Evolutionary conservation across 2,797 vertebrate species (phyloP).

Genomic region (Coluber constrictor): DNA sequence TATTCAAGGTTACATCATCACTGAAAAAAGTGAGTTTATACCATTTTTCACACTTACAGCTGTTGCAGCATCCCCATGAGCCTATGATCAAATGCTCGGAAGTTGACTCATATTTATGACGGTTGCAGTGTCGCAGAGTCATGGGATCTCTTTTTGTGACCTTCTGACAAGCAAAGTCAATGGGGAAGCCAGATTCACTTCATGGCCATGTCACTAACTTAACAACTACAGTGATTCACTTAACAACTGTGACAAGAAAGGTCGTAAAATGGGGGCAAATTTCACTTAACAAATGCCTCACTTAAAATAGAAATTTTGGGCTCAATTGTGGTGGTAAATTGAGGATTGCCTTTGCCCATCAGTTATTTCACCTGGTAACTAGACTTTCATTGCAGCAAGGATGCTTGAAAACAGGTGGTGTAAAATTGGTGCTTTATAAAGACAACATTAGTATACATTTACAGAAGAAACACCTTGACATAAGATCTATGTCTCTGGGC

Average conservation of each 20-base stretch:
- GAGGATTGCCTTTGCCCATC: conserved; percentile 28
- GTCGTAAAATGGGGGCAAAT: background rate
- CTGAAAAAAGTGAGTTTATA: background rate
- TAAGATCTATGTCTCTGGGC: conserved; percentile 59
- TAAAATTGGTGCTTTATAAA: conserved; percentile 54
- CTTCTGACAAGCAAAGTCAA: background rate
- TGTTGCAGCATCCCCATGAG: background rate
- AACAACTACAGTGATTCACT: background rate
- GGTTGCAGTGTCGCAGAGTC: background rate
- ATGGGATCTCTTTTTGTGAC: background rate
- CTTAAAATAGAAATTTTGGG: background rate
- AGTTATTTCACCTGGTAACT: conserved; percentile 60
- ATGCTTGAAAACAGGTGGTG: conserved; percentile 67
- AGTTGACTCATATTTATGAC: background rate
- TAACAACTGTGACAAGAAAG: background rate
- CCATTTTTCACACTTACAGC: background rate
- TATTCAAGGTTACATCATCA: background rate
- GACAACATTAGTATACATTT: conserved; percentile 62
- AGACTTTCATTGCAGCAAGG: conserved; percentile 54
- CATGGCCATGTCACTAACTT: background rate
- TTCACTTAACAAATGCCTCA: background rate
- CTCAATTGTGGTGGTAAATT: background rate
- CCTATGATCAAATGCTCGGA: background rate
- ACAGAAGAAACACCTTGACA: conserved; percentile 64
- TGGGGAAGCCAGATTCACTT: background rate